Evolutionary conservation across 2,888 invertebrate species (phyloP).

Genomic region (Oxytorus armatus): DNA sequence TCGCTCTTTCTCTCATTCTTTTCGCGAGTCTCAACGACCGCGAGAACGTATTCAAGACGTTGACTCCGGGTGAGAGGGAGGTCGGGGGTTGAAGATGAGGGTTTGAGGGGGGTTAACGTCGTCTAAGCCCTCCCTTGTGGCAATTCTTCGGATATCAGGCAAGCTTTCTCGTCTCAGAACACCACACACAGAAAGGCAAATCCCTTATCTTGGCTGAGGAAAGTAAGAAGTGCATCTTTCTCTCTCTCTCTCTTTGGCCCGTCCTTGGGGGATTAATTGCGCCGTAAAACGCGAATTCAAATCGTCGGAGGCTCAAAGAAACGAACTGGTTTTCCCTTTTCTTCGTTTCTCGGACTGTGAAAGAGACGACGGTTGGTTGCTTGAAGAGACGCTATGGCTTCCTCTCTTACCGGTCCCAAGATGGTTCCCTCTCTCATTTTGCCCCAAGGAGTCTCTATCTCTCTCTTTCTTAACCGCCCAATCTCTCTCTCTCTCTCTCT

Average conservation of each 20-base stretch:
- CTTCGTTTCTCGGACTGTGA: conserved; percentile 48
- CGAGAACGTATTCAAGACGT: conserved; percentile 45
- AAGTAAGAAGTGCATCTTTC: conserved; percentile 71
- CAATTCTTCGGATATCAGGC: conserved; percentile 47
- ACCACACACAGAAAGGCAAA: conserved; percentile 54
- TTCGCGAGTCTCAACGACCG: conserved; percentile 26
- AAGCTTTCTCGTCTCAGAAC: conserved; percentile 75
- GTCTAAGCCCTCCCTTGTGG: conserved; percentile 50
- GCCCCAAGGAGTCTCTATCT: conserved; percentile 9
- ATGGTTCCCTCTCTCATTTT: conserved; percentile 52
- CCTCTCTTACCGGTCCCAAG: conserved; percentile 53
- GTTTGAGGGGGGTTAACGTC: conserved; percentile 46
- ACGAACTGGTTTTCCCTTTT: conserved; percentile 66
- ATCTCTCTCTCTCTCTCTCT: conserved; percentile 34
- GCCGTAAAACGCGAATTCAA: conserved; percentile 81
- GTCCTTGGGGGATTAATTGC: conserved; percentile 81
- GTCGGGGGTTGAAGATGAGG: conserved; percentile 26
- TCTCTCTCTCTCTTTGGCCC: conserved; percentile 63
- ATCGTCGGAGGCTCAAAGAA: conserved; percentile 77
- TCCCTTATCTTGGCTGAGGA: conserved; percentile 45
- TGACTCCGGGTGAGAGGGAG: neutral
- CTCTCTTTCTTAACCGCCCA: conserved; percentile 40
- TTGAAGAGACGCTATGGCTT: conserved; percentile 36
- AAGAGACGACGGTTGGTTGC: conserved; percentile 40
- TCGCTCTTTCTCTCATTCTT: conserved; percentile 24